Conservation (phyloP, 2,797 vertebrate species). For the Australoheros facetus region DNA sequence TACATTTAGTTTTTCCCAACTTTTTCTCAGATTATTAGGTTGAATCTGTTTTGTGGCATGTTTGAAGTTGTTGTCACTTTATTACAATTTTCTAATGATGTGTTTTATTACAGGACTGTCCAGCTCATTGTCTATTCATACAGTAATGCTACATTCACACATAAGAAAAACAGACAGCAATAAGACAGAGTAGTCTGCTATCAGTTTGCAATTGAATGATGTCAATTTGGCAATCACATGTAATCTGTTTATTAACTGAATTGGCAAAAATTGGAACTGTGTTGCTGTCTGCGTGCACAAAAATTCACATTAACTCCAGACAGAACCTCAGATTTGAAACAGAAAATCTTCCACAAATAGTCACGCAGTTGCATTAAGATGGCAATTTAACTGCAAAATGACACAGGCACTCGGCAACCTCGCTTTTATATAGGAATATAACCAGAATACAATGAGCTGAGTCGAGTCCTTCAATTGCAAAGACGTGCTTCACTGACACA, state of each 20-base stretch:
- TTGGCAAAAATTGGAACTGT: neutral
- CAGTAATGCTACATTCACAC: neutral
- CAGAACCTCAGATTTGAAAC: neutral
- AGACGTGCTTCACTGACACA: no score
- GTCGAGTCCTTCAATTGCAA: neutral
- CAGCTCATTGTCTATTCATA: neutral
- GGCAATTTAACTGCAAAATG: neutral
- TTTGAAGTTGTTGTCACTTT: neutral
- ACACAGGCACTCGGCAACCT: neutral
- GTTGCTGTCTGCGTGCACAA: neutral
- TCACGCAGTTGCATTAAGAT: neutral
- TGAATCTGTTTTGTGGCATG: neutral
- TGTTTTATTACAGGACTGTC: no score
- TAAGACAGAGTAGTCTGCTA: neutral
- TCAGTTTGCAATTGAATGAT: neutral
- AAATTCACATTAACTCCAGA: neutral
- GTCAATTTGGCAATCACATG: neutral
- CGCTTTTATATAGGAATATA: neutral
- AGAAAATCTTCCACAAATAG: neutral
- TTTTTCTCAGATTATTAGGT: neutral
- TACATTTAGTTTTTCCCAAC: neutral
- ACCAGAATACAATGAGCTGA: neutral
- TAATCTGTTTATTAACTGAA: neutral
- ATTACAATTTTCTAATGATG: neutral
- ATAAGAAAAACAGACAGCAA: neutral